These are phyloP conservation scores for Pantherophis alleghaniensis DNA, from an alignment of 2,797 vertebrate species.

Conservation along the genomic window DNA sequence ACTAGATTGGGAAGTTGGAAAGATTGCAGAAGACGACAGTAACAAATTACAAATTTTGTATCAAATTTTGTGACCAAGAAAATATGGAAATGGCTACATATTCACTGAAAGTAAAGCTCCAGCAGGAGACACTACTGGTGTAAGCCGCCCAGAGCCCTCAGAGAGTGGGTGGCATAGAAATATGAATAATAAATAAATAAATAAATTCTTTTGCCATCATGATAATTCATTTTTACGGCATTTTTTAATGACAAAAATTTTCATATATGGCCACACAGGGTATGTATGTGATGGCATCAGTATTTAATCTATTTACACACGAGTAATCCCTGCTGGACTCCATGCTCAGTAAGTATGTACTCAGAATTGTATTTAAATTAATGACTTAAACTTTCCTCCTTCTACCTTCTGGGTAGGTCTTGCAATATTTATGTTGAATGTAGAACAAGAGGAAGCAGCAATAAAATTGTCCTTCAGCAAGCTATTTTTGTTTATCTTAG, in stretches of 20 bases:
- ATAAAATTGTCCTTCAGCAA: background rate
- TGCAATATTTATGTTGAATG: background rate
- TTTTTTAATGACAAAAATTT: background rate
- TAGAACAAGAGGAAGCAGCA: background rate
- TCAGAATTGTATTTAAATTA: background rate
- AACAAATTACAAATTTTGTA: background rate
- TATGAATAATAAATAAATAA: too few relatives aligned
- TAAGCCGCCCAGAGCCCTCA: too few relatives aligned
- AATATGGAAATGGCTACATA: background rate
- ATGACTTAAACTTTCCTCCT: background rate
- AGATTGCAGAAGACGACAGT: background rate
- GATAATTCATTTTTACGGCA: background rate
- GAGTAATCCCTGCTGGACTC: background rate
- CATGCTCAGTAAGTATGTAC: background rate
- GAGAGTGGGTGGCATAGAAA: too few relatives aligned
- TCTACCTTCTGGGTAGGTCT: background rate
- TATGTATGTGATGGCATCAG: background rate
- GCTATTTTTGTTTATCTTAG: background rate
- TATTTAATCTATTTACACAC: background rate
- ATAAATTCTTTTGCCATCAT: background rate
- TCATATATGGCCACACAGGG: background rate
- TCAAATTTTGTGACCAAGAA: background rate
- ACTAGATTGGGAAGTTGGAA: background rate
- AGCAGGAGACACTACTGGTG: background rate
- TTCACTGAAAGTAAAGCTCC: background rate